Evolutionary conservation across 2,888 invertebrate species (phyloP).

Genomic region (Trachelus stipa): DNA sequence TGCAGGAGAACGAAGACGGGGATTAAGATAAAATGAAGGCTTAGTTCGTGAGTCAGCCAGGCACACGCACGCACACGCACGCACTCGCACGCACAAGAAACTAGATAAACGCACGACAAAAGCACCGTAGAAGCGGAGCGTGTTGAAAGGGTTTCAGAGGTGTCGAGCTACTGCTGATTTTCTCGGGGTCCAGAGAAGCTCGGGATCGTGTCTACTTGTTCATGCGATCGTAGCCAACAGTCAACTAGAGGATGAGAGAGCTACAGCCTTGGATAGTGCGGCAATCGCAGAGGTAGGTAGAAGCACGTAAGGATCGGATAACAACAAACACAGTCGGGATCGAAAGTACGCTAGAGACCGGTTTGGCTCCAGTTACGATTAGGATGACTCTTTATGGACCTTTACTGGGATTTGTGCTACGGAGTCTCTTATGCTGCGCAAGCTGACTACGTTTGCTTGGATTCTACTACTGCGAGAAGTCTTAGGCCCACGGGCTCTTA

Average conservation of each 20-base stretch:
- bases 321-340: slow-evolving; percentile 19
- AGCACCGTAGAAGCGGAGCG: slow-evolving; percentile 44
- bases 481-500: not conserved
- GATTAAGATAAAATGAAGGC: not conserved
- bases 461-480: not conserved
- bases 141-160: slow-evolving; percentile 27
- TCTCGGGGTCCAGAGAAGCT: not conserved
- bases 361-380: slow-evolving; percentile 30
- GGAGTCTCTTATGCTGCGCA: slow-evolving; percentile 29
- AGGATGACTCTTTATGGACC: slow-evolving; percentile 16
- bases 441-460: slow-evolving; percentile 26
- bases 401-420: slow-evolving; percentile 23
- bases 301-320: not conserved
- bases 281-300: not conserved
- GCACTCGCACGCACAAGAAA: slow-evolving; percentile 25
- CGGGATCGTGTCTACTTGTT: not conserved
- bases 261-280: not conserved
- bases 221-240: not conserved
- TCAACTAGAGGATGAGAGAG: not conserved
- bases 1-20: not conserved
- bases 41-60: not conserved
- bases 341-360: slow-evolving; percentile 30
- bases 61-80: slow-evolving; percentile 24
- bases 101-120: slow-evolving; percentile 32
- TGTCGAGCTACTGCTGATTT: not conserved